Base-by-base conservation (phyloP, 2,113 vertebrate genomes). In the Phrynosoma blainvillii region DNA sequence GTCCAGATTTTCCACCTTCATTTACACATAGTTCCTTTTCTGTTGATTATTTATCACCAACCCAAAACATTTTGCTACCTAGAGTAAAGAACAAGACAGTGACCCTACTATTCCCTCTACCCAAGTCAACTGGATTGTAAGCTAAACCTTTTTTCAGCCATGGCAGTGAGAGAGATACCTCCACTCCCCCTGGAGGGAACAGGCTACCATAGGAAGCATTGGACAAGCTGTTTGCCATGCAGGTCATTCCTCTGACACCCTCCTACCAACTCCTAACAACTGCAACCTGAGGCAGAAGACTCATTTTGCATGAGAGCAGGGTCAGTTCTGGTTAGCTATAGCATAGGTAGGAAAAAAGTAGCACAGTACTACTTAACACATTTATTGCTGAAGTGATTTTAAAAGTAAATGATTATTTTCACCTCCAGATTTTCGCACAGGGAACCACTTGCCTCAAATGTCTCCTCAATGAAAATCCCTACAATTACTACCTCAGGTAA, bases 1-100 rank as follows among this genome's bases (percentile, higher is more conserved):
- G 54, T n/a, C 86, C 68, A 87, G n/a, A 59, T 82, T 74, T 56
- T 87, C 54, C 8, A 52, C 42, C 71, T 79, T 79, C 47, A 71
- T 56, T 81, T 81, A 32, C 59, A 79, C 12, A 52, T 32, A 14
- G n/a, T 68, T 30, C 47, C 75, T 36, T 47, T 79, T n/a, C 8
- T n/a, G 40, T 52, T 68, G 18, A 73, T 56, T 78, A 30, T 4
- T 73, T 14, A 71, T 14, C 10, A 11, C 1, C 56, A 59, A 59
- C 10, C 56, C 56, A 59, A 59, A 12, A 16, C 56, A 59, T 59
- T 59, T 59, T 16, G 56, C 56, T 59, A 14, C 56, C 56, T 59
- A 9, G 56, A 59, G 56, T 9, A 59, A 59, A 59, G 56, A 59
- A 59, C 56, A 59, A 12, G 11, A 47, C 47, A 47, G 47, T 47